phyloP scores from a whole-genome alignment of 2,113 vertebrate genomes.

The Callaeas wilsoni region DNA sequence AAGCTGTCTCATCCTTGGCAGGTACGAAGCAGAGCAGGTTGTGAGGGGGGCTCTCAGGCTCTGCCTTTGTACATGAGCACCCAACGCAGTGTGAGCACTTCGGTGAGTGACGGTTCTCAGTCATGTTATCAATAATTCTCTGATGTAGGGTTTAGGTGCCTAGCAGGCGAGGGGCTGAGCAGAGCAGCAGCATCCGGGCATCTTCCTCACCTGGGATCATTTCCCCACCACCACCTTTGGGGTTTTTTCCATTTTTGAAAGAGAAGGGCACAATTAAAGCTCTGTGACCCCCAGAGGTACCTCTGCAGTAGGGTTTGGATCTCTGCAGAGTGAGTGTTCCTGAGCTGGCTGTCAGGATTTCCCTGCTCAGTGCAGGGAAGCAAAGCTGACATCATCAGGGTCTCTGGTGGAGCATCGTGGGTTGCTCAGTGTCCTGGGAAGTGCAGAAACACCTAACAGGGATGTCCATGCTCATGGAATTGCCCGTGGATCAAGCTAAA shows the following conservation, averaged over 20 bases:
- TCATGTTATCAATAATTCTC: rapidly evolving
- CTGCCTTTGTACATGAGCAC: rapidly evolving
- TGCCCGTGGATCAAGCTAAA: background rate
- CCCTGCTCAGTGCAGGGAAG: rapidly evolving
- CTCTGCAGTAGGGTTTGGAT: background rate
- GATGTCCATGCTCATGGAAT: background rate
- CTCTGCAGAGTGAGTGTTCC: background rate
- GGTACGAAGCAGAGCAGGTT: background rate
- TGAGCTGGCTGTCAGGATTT: background rate
- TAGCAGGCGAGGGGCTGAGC: background rate
- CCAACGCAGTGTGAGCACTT: background rate
- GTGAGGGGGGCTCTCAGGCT: background rate
- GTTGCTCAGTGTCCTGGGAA: background rate
- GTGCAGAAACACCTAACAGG: rapidly evolving
- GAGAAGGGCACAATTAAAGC: background rate
- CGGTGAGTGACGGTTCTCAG: background rate
- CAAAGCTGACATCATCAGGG: background rate
- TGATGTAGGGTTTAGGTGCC: background rate
- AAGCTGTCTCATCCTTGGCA: background rate
- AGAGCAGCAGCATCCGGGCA: background rate
- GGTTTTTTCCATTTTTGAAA: background rate
- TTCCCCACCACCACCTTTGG: background rate
- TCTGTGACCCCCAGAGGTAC: background rate
- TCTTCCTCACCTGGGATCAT: background rate
- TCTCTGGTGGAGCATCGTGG: rapidly evolving